Percentiles rank a stretch among this genome's conserved stretches.
Conservation (phyloP, 2,113 vertebrate species). For the Siniperca knerii region DNA sequence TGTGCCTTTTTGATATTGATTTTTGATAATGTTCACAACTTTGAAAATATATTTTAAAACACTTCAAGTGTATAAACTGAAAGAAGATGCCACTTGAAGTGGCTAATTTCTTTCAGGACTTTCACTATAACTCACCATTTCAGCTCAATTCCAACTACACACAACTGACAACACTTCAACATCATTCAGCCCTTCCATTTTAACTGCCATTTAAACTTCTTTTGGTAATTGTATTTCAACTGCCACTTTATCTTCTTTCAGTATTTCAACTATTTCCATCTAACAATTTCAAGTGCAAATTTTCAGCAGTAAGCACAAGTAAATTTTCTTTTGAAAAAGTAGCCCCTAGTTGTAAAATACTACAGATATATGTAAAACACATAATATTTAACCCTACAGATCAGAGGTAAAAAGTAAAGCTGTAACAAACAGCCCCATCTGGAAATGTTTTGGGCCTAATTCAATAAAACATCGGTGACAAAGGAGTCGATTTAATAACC, state of each 20-base stretch:
- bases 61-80: no score
- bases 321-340: not conserved
- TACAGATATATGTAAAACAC: not conserved
- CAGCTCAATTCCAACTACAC: not conserved
- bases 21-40: not conserved
- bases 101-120: not conserved
- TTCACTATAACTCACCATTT: not conserved
- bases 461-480: constrained; percentile 33
- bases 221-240: no score
- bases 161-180: not conserved
- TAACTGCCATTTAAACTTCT: not conserved
- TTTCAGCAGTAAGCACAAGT: not conserved
- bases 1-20: not conserved
- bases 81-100: no score
- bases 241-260: no score
- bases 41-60: not conserved
- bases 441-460: constrained; percentile 8
- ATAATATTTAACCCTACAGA: no score
- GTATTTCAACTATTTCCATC: no score
- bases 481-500: constrained; percentile 21
- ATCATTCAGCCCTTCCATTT: not conserved
- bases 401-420: not conserved
- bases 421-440: not conserved
- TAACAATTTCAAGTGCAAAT: not conserved
- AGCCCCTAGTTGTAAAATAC: not conserved